These are phyloP conservation scores for Schizopygopsis malacanthus DNA, from an alignment of 2,797 vertebrate species.

Conservation along the genomic window DNA sequence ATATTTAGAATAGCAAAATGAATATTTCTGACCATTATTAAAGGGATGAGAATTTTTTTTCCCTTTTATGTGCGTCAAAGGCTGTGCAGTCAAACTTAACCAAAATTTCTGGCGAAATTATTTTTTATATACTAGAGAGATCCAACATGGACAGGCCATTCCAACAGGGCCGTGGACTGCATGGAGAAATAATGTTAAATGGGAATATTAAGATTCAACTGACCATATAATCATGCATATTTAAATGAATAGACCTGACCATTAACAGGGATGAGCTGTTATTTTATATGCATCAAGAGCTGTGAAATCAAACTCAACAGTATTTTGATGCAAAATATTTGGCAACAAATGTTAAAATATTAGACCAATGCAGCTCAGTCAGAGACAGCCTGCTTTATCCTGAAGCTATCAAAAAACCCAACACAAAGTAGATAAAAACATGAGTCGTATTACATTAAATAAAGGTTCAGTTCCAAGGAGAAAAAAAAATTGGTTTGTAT, in stretches of 20 bases:
- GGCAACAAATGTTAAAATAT: neutral
- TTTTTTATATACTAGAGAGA: too few species aligned
- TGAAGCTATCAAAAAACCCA: neutral
- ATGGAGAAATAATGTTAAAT: neutral
- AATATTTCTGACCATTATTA: slow-evolving; percentile 2
- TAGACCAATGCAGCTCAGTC: neutral
- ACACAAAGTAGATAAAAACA: neutral
- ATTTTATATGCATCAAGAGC: neutral
- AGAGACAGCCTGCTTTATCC: too few species aligned
- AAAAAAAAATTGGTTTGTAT: neutral
- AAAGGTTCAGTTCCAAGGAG: neutral
- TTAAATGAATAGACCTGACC: neutral
- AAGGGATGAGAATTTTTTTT: slow-evolving; percentile 11
- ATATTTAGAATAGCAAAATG: neutral
- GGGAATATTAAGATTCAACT: slow-evolving; percentile 1
- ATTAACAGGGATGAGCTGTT: neutral
- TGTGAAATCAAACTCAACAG: neutral
- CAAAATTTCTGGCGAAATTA: neutral
- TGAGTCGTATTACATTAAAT: neutral
- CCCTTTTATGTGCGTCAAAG: slow-evolving; percentile 5
- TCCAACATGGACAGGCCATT: neutral
- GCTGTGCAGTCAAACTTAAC: neutral
- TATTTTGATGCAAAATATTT: neutral
- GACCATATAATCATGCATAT: slow-evolving; percentile 30
- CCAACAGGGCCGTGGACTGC: neutral